phyloP scores from a whole-genome alignment of 2,888 invertebrate genomes.

The Kuschelorhynchus macadamiae region DNA sequence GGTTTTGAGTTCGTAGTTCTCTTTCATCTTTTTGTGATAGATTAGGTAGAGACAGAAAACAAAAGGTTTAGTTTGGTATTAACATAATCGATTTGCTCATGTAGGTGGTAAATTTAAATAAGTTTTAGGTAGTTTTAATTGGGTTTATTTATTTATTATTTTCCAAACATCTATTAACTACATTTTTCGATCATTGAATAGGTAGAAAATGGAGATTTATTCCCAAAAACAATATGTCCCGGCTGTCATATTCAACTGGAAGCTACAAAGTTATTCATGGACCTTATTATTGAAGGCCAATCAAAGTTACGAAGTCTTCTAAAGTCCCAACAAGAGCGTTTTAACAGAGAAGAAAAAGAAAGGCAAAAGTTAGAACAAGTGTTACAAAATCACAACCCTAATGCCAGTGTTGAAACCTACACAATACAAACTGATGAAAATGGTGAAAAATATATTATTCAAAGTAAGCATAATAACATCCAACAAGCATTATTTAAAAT shows the following conservation, averaged over 20 bases:
- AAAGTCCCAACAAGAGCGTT: constrained; percentile 68
- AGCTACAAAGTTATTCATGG: constrained; percentile 81
- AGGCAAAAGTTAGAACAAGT: constrained; percentile 63
- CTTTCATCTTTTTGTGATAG: neutral
- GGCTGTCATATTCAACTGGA: constrained; percentile 84
- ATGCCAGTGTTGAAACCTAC: constrained; percentile 65
- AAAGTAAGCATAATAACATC: constrained; percentile 65
- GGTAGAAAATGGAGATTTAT: constrained; percentile 79
- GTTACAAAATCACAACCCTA: constrained; percentile 64
- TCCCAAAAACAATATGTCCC: constrained; percentile 82
- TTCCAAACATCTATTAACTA: too few species aligned
- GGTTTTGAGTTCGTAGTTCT: neutral
- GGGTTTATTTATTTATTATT: too few species aligned
- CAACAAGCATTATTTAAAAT: neutral
- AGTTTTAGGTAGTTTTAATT: too few species aligned
- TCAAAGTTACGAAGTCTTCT: constrained; percentile 71
- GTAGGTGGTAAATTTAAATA: too few species aligned
- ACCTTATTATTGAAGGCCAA: constrained; percentile 80
- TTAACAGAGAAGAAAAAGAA: constrained; percentile 66
- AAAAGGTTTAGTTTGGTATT: too few species aligned
- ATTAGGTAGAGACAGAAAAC: constrained; percentile 1
- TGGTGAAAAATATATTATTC: constrained; percentile 70
- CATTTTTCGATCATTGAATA: constrained; percentile 59
- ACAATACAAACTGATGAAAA: constrained; percentile 64
- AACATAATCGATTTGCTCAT: neutral